Evolutionary conservation across 2,888 invertebrate species (phyloP).

Genomic region (Cephus runcator): DNA sequence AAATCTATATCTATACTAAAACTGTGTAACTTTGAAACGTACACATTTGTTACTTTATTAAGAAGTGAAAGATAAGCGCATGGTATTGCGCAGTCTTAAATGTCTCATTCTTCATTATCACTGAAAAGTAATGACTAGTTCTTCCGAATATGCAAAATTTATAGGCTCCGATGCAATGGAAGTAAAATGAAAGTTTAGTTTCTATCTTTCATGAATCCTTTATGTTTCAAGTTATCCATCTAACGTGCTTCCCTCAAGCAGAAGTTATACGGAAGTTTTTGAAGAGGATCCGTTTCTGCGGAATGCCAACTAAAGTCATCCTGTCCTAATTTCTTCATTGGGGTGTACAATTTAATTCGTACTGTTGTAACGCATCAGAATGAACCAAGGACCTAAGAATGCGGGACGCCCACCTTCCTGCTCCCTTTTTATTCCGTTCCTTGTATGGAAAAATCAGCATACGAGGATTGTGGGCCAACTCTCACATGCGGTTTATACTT

Average conservation of each 20-base stretch:
- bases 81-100: not conserved
- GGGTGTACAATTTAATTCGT: not conserved
- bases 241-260: conserved; percentile 49
- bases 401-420: not conserved
- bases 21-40: no score
- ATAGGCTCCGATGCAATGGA: conserved; percentile 45
- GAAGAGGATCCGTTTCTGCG: conserved; percentile 48
- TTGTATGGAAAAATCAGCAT: not conserved
- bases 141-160: conserved; percentile 47
- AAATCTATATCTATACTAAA: no score
- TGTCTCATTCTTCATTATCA: not conserved
- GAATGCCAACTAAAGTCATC: conserved; percentile 40
- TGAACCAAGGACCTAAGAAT: not conserved
- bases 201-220: conserved; percentile 31
- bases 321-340: conserved; percentile 38
- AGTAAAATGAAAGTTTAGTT: conserved; percentile 49
- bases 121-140: conserved; percentile 49
- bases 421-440: not conserved
- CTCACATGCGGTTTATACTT: not conserved
- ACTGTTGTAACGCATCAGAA: not conserved
- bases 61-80: not conserved
- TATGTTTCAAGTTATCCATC: conserved; percentile 50
- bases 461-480: not conserved
- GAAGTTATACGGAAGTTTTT: conserved; percentile 51
- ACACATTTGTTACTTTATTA: no score